These are phyloP conservation scores for Oligia strigilis DNA, from an alignment of 2,888 invertebrate species.

Conservation along the genomic window DNA sequence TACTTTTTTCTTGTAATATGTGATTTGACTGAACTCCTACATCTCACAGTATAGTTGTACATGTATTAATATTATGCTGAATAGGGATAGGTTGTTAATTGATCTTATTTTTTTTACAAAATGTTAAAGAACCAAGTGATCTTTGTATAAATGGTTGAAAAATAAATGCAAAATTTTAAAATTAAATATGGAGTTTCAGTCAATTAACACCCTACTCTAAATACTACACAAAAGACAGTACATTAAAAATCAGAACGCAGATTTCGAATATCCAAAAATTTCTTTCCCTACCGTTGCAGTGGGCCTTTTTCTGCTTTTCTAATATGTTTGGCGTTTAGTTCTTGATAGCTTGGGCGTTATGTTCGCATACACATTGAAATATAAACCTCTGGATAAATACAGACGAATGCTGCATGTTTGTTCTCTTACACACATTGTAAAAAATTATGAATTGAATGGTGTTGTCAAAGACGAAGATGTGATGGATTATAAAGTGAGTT, in stretches of 20 bases:
- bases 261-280: conserved; percentile 68
- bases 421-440: conserved; percentile 56
- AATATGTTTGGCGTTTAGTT: conserved; percentile 77
- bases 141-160: conserved; percentile 87
- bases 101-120: conserved; percentile 84
- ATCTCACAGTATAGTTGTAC: conserved; percentile 79
- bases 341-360: conserved; percentile 71
- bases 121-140: conserved; percentile 85
- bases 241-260: conserved; percentile 48
- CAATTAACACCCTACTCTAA: conserved; percentile 90
- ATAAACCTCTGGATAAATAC: conserved; percentile 41
- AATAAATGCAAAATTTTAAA: conserved; percentile 88
- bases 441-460: conserved; percentile 50
- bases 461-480: conserved; percentile 64
- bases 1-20: conserved; percentile 74
- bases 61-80: conserved; percentile 80
- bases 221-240: conserved; percentile 65
- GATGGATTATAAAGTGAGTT: conserved; percentile 73
- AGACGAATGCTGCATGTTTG: conserved; percentile 61
- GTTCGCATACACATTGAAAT: conserved; percentile 54
- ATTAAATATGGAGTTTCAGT: conserved; percentile 90
- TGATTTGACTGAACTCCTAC: conserved; percentile 89
- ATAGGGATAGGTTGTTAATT: conserved; percentile 90
- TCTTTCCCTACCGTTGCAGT: conserved; percentile 67
- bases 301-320: conserved; percentile 78